phyloP scores from a whole-genome alignment of 2,113 vertebrate genomes.

The Trichechus manatus region DNA sequence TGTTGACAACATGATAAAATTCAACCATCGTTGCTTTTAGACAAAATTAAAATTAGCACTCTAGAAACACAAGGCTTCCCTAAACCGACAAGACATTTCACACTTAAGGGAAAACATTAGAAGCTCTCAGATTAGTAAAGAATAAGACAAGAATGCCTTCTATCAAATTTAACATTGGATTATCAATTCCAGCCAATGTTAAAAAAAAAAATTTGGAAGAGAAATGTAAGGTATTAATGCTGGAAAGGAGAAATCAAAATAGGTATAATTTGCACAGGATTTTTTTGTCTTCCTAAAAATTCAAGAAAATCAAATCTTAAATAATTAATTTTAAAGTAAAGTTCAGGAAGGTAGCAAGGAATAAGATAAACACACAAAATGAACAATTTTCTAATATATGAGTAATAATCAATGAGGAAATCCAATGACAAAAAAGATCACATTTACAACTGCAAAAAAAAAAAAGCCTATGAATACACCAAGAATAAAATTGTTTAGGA shows the following conservation, averaged over 20 bases:
- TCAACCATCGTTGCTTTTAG: slow-evolving; percentile 31
- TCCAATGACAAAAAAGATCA: not conserved
- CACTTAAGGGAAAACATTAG: not conserved
- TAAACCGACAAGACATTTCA: slow-evolving; percentile 36
- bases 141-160: not conserved
- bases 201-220: not conserved
- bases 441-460: not conserved
- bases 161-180: not conserved
- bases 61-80: slow-evolving; percentile 27
- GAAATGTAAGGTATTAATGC: not conserved
- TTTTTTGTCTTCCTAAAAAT: not conserved
- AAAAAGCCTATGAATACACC: not conserved
- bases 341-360: not conserved
- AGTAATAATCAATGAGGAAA: not conserved
- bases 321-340: not conserved
- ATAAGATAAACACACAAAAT: not conserved
- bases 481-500: not conserved
- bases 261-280: not conserved
- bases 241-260: not conserved
- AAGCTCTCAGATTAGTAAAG: not conserved
- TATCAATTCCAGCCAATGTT: not conserved
- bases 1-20: slow-evolving; percentile 27
- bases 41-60: slow-evolving; percentile 19
- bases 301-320: not conserved
- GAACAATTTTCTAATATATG: not conserved